phyloP scores from a whole-genome alignment of 53 echinoderm and acorn worm genomes.

The Actinopyga echinites region DNA sequence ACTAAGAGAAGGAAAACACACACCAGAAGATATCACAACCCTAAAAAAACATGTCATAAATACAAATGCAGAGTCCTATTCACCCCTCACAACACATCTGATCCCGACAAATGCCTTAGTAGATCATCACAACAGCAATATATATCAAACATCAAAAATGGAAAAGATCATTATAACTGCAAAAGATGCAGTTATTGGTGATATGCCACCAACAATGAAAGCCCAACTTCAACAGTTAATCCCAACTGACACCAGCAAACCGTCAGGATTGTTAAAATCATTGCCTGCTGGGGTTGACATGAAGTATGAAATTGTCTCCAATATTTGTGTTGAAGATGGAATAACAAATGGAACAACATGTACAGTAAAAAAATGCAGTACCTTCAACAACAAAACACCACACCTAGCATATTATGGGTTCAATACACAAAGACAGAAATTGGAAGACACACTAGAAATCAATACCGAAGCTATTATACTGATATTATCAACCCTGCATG shows the following conservation, averaged over 20 bases:
- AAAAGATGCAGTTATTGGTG: conserved; percentile 7
- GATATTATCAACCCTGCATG: background rate
- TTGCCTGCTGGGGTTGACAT: background rate
- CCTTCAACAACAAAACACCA: too few relatives aligned
- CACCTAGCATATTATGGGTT: conserved; percentile 16
- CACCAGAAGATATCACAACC: background rate
- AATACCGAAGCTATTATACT: background rate
- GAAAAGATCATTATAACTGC: background rate
- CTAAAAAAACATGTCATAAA: background rate
- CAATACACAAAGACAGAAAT: background rate
- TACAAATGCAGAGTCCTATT: background rate
- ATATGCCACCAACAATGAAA: background rate
- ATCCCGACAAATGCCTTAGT: conserved; percentile 22
- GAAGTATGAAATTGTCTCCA: background rate
- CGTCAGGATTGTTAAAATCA: background rate
- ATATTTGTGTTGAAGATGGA: conserved; percentile 16
- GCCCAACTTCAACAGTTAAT: background rate
- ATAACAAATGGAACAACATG: conserved; percentile 1
- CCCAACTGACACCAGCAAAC: background rate
- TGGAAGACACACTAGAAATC: background rate
- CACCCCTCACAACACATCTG: background rate
- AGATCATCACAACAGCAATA: background rate
- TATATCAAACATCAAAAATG: too few relatives aligned
- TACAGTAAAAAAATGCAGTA: too few relatives aligned
- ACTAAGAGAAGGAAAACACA: conserved; percentile 27